Evolutionary conservation across 2,888 invertebrate genomes (phyloP).

Genomic region (Blastobasis lacticolella): DNA sequence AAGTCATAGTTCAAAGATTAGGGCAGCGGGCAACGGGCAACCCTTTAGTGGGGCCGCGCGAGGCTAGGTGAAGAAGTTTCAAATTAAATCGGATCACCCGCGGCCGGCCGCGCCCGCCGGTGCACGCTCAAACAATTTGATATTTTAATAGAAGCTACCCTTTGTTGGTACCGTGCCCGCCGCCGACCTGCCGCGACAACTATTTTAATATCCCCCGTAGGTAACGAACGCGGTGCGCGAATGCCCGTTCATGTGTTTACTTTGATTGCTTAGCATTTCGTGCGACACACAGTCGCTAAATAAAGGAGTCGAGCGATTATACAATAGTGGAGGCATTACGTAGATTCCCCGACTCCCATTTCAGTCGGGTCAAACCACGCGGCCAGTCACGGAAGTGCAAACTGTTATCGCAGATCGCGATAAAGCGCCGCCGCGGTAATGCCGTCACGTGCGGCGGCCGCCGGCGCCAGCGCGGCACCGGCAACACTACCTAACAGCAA

Average conservation of each 20-base stretch:
- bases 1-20: slow-evolving; percentile 75
- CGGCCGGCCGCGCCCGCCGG: slow-evolving; percentile 22
- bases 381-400: slow-evolving; percentile 48
- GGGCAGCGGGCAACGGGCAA: slow-evolving; percentile 70
- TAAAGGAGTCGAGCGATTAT: too few species aligned
- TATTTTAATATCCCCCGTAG: too few species aligned
- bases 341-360: too few species aligned
- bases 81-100: slow-evolving; percentile 55
- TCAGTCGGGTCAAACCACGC: slow-evolving; percentile 18
- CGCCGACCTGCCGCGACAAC: too few species aligned
- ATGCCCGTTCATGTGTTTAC: too few species aligned
- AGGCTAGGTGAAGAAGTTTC: slow-evolving; percentile 57
- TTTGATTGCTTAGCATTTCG: too few species aligned
- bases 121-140: slow-evolving; percentile 54
- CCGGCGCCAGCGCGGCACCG: slow-evolving; percentile 24
- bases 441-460: slow-evolving; percentile 27
- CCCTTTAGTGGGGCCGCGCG: slow-evolving; percentile 48
- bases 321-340: too few species aligned
- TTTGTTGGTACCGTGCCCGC: slow-evolving; percentile 15
- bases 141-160: slow-evolving; percentile 49
- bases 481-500: slow-evolving; percentile 6
- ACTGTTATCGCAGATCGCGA: slow-evolving; percentile 45
- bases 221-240: too few species aligned
- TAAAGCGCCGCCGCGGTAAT: slow-evolving; percentile 32
- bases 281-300: too few species aligned